Evolutionary conservation across 2,888 invertebrate species (phyloP), one percentile per base, ranked within the genome.

Genomic region (Leptodirus hochenwartii): DNA sequence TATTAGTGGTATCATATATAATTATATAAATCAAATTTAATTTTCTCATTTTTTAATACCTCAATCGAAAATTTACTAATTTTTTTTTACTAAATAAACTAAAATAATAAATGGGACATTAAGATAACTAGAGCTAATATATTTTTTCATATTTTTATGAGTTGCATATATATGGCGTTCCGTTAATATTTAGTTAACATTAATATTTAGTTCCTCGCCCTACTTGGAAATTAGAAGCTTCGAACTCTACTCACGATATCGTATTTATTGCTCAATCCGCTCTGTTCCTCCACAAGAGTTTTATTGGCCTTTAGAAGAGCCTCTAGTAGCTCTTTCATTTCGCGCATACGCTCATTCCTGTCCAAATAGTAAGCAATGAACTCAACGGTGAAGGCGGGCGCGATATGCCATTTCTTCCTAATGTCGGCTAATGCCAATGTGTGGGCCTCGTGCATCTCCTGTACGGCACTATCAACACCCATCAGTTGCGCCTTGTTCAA

Each of bases 361-460:
- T 93, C 91, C 32, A 90, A 58, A 50, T 85, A 93, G 53, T 95
- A 95, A 1, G 81, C 85, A 28, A 93, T 80, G 51, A 90, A 96
- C 53, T 93, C 91, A 0, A 88, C 82, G 26, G 81, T 85, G 49
- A 95, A 87, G 0, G 93, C 88, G 0, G 91, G 88, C 1, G 85
- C 76, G 36, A 93, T 79, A 53, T 91, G 87, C 81, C 90, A 90
- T 42, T 91, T 90, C 42, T 87, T 85, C 6, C 85, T 68, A 4
- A 87, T 76, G 47, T 91, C 91, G 4, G 76, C 72, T 11, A 87
- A 54, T 2, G 82, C 76, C 27, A 80, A 74, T 43, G 73, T 66
- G 55, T 85, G 80, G 3, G 79, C 71, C 47, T 85, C 85, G 47
- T 82, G 79, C 45, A 80, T 71, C 49, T 85, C 85, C 33, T 80